Percentiles rank a stretch among this genome's conserved stretches.
Conservation (phyloP, 2,797 vertebrate species). For the Sparidentex hasta region DNA sequence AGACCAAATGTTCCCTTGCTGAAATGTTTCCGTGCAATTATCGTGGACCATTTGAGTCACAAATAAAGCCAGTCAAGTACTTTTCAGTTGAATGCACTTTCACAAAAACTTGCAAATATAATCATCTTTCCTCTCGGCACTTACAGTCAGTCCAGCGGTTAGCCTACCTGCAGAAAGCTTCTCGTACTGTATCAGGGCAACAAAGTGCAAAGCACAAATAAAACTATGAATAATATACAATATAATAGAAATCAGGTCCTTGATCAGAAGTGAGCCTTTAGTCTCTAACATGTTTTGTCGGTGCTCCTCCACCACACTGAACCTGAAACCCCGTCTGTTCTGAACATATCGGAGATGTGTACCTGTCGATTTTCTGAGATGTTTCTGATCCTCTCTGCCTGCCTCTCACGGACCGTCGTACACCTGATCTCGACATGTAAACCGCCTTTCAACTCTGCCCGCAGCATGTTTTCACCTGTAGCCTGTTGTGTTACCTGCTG, state of each 20-base stretch:
- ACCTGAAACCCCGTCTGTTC: constrained; percentile 5
- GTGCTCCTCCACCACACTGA: constrained; percentile 8
- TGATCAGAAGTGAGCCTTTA: background rate
- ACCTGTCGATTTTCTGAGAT: constrained; percentile 13
- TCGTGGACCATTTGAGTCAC: background rate
- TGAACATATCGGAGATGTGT: constrained; percentile 19
- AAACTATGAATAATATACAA: background rate
- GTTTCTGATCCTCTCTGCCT: background rate
- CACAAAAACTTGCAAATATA: background rate
- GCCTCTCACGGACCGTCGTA: constrained; percentile 31
- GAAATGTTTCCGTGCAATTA: constrained; percentile 27
- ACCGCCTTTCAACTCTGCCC: constrained; percentile 35
- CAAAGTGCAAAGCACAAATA: too few relatives aligned
- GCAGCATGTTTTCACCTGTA: constrained; percentile 11
- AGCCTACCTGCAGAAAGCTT: background rate
- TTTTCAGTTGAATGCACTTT: constrained; percentile 8
- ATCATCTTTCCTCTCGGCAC: background rate
- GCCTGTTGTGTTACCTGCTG: constrained; percentile 29
- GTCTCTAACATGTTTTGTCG: constrained; percentile 2
- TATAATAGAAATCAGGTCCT: background rate
- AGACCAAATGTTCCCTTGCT: background rate
- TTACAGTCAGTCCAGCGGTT: background rate
- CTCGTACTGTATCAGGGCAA: background rate
- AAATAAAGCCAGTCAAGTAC: background rate
- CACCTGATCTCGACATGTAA: constrained; percentile 22